Base-by-base conservation (phyloP, 2,113 vertebrate genomes). In the Ophiodon elongatus region DNA sequence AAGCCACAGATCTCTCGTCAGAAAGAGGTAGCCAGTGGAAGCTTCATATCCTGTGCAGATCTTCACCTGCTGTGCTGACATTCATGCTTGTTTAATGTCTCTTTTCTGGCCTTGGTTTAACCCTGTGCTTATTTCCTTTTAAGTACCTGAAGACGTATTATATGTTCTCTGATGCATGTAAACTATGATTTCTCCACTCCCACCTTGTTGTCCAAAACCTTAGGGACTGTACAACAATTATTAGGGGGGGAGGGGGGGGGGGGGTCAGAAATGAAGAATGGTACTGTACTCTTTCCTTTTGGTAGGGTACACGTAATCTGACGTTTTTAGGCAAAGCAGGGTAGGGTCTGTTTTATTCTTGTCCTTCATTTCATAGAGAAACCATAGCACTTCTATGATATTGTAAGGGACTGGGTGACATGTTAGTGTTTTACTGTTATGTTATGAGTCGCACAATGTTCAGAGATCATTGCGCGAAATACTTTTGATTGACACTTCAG, bases 41-140 rank as follows among this genome's bases (percentile, higher is more conserved):
- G 86, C 76, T 88, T 92, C 89, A 93, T 94, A 89, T 94, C 91
- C 90, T 89, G 88, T 84, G 67, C 72, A 65, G 64, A 67, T 76
- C 69, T 77, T 59, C 85, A 57, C 85, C 74, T 54, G 85, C 88
- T 90, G 89, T 73, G 81, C 75, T 67, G 73, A 75, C 76, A 69
- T 68, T 60, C 63, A 69, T 45, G 80, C 85, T 67, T 62, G 71
- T 84, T 85, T 73, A 63, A 19, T 17, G 19, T 65, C 43, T 74
- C 66, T 57, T 25, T 19, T 29, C 39, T 35, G 54, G 83, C 56
- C 69, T 27, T 39, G 27, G 37, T 74, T 80, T 60, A 66, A 80
- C 73, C 79, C 60, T 8, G 29, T 31, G 66, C 65, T 68, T 82
- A 71, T 84, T 76, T 82, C 1, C 68, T 33, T 83, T 64, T 68